Evolutionary conservation across 2,888 invertebrate species (phyloP).

Genomic region (Andricus curvator): DNA sequence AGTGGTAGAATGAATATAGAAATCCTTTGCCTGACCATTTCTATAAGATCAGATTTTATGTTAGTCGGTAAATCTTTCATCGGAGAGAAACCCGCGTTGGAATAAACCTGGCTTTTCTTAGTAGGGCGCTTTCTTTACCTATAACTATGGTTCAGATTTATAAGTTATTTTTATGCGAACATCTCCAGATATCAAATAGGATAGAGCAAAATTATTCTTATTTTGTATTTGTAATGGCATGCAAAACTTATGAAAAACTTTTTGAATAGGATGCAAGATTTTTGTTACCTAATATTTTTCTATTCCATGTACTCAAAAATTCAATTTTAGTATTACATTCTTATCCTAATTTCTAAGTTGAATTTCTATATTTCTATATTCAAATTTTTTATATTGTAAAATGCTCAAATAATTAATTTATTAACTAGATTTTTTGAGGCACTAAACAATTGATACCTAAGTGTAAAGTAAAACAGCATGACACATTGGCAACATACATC

Average conservation of each 20-base stretch:
- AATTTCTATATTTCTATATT: too few species aligned
- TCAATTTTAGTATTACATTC: too few species aligned
- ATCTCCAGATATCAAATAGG: neutral
- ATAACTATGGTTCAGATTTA: constrained; percentile 31
- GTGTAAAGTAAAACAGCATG: too few species aligned
- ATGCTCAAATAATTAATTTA: too few species aligned
- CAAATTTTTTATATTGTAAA: too few species aligned
- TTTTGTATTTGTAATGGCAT: neutral
- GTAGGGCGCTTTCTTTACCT: neutral
- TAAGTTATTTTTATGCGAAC: neutral
- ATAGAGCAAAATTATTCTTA: neutral
- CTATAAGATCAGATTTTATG: constrained; percentile 26
- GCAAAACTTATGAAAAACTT: neutral
- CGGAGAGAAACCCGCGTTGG: constrained; percentile 3
- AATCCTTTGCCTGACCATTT: constrained; percentile 8
- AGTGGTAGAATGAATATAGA: neutral
- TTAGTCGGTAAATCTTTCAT: constrained; percentile 9
- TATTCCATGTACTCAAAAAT: too few species aligned
- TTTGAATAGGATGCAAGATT: neutral
- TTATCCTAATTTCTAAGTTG: too few species aligned
- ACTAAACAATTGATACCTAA: too few species aligned
- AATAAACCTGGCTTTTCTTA: constrained; percentile 25
- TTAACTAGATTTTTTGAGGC: too few species aligned
- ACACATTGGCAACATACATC: too few species aligned
- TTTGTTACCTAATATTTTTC: too few species aligned